phyloP scores from a whole-genome alignment of 2,888 invertebrate species.

The Spodoptera littoralis region DNA sequence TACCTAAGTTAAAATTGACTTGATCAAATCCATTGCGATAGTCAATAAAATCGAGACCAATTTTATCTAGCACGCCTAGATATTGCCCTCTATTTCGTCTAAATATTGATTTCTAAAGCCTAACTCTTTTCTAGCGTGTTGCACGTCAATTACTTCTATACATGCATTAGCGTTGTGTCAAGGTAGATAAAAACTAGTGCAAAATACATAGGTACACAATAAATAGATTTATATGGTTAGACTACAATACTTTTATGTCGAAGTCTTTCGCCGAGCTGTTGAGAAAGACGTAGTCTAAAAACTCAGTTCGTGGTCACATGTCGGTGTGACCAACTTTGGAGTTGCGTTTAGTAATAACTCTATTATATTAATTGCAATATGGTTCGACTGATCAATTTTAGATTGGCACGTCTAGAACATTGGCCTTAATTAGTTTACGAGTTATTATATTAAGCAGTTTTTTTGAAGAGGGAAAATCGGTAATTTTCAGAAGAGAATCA shows the following conservation, averaged over 20 bases:
- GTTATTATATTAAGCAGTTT: too few relatives aligned
- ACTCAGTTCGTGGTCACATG: constrained; percentile 24
- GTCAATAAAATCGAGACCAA: too few relatives aligned
- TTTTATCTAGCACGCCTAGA: constrained; percentile 1
- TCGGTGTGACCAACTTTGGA: constrained; percentile 23
- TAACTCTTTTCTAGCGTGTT: constrained; percentile 28
- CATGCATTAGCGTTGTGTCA: constrained; percentile 12
- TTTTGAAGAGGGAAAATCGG: too few relatives aligned
- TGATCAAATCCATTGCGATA: constrained; percentile 6
- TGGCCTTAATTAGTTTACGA: background rate
- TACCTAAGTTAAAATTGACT: too few relatives aligned
- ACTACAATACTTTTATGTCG: constrained; percentile 22
- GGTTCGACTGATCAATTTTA: background rate
- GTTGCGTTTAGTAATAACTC: constrained; percentile 19
- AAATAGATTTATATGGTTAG: constrained; percentile 19
- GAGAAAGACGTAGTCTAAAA: constrained; percentile 27
- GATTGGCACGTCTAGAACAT: background rate
- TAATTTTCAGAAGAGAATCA: too few relatives aligned
- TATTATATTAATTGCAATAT: constrained; percentile 17
- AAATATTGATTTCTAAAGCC: constrained; percentile 37
- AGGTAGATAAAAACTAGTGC: constrained; percentile 14
- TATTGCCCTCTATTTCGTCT: constrained; percentile 18
- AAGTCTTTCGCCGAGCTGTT: constrained; percentile 44
- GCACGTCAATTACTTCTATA: constrained; percentile 21
- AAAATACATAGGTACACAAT: constrained; percentile 1